Evolutionary conservation across 2,113 vertebrate genomes (phyloP).

Genomic region (Channa maculata): DNA sequence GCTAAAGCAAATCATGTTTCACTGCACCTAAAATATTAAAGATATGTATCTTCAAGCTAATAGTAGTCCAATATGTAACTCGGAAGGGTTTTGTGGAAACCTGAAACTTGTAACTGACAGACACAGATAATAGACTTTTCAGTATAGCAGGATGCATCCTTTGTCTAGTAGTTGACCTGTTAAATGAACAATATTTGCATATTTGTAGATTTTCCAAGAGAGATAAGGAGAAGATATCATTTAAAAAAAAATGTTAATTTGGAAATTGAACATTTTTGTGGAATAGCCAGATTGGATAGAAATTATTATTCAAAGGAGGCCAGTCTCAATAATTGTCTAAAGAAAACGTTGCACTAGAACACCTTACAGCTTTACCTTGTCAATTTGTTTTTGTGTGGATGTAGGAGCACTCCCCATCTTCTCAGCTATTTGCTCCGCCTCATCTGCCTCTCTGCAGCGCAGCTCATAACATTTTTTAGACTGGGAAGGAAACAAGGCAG

Average conservation of each 20-base stretch:
- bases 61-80: too few species aligned
- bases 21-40: neutral
- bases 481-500: constrained; percentile 72
- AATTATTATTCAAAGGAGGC: neutral
- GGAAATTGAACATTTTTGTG: neutral
- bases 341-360: neutral
- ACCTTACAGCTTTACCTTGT: constrained; percentile 85
- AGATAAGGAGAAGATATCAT: neutral
- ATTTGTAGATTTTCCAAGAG: neutral
- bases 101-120: too few species aligned
- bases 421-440: constrained; percentile 86
- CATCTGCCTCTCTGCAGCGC: constrained; percentile 91
- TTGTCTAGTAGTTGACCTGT: neutral
- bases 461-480: constrained; percentile 92
- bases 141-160: neutral
- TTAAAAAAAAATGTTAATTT: neutral
- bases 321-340: too few species aligned
- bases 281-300: neutral
- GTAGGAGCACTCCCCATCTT: constrained; percentile 73
- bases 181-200: neutral
- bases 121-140: neutral
- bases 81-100: too few species aligned
- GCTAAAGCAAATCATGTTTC: neutral
- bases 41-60: neutral
- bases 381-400: constrained; percentile 89